Evolutionary conservation across 2,113 vertebrate species (phyloP).

Genomic region (Notarius lentiginosus): DNA sequence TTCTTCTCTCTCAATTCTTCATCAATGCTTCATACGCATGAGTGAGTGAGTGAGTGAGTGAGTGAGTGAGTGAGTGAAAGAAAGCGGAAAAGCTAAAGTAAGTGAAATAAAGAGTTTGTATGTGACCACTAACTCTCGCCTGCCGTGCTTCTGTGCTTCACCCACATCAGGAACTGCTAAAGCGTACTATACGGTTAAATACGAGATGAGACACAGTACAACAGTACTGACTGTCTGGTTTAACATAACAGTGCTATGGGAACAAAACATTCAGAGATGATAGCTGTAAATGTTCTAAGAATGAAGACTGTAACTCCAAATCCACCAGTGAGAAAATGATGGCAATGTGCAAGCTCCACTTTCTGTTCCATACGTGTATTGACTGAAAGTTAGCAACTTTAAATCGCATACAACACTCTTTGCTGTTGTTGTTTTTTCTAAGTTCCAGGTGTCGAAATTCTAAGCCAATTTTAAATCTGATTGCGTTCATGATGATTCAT

Average conservation of each 20-base stretch:
- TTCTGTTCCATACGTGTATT: background rate
- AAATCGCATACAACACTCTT: background rate
- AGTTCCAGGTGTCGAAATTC: background rate
- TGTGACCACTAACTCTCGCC: too few relatives aligned
- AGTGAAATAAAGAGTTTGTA: too few relatives aligned
- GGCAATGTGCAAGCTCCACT: background rate
- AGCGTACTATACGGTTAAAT: too few relatives aligned
- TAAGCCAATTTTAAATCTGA: background rate
- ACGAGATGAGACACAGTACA: too few relatives aligned
- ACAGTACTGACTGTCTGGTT: background rate
- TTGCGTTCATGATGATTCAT: background rate
- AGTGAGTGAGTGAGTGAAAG: too few relatives aligned
- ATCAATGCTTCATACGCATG: too few relatives aligned
- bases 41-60: too few relatives aligned
- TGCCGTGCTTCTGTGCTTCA: too few relatives aligned
- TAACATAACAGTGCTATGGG: background rate
- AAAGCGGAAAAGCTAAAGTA: too few relatives aligned
- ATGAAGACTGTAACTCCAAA: constrained; percentile 8
- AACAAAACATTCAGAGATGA: constrained; percentile 28
- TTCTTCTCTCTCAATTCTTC: too few relatives aligned
- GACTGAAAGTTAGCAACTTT: background rate
- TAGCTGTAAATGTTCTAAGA: constrained; percentile 25
- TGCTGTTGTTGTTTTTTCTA: background rate
- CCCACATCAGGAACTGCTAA: too few relatives aligned
- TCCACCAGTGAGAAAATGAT: constrained; percentile 34